phyloP scores from a whole-genome alignment of 1,140 invertebrate species.

The Hypothenemus hampei region DNA sequence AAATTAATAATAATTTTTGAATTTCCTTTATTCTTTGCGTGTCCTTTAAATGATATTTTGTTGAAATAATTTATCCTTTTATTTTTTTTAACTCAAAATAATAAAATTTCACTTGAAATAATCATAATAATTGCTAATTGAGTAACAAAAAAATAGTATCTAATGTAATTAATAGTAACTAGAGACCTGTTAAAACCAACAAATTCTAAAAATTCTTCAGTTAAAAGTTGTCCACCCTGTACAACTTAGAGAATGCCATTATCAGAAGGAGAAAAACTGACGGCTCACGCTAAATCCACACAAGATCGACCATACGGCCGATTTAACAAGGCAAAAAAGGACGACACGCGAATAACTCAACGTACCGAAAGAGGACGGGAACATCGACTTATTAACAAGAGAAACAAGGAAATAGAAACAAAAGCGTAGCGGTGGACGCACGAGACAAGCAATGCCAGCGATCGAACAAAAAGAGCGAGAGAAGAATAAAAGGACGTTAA shows the following conservation, averaged over 20 bases:
- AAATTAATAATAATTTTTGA: too few relatives aligned
- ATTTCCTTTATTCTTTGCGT: too few relatives aligned
- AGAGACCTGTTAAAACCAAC: too few relatives aligned
- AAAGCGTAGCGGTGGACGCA: slow-evolving; percentile 20
- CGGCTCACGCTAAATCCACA: slow-evolving; percentile 15
- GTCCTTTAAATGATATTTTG: too few relatives aligned
- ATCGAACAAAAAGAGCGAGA: slow-evolving; percentile 16
- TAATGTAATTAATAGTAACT: too few relatives aligned
- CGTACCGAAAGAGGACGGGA: slow-evolving; percentile 4
- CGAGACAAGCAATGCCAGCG: slow-evolving; percentile 15
- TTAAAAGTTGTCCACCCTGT: too few relatives aligned
- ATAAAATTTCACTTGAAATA: too few relatives aligned
- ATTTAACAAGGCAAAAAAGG: slow-evolving; percentile 15
- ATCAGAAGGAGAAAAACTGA: slow-evolving; percentile 22
- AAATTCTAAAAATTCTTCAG: too few relatives aligned
- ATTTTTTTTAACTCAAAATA: too few relatives aligned
- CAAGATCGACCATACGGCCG: slow-evolving; percentile 11
- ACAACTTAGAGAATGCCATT: slow-evolving; percentile 21
- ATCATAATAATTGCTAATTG: too few relatives aligned
- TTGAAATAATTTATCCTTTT: too few relatives aligned
- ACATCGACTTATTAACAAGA: slow-evolving; percentile 13
- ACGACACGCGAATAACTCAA: slow-evolving; percentile 9
- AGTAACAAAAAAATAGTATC: too few relatives aligned
- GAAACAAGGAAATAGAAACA: slow-evolving; percentile 23
- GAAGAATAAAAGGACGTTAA: slow-evolving; percentile 22